A percentile compares a stretch with the other conserved stretches of the same genome.
phyloP scores from a whole-genome alignment of 2,797 vertebrate species.

The Capromys pilorides region DNA sequence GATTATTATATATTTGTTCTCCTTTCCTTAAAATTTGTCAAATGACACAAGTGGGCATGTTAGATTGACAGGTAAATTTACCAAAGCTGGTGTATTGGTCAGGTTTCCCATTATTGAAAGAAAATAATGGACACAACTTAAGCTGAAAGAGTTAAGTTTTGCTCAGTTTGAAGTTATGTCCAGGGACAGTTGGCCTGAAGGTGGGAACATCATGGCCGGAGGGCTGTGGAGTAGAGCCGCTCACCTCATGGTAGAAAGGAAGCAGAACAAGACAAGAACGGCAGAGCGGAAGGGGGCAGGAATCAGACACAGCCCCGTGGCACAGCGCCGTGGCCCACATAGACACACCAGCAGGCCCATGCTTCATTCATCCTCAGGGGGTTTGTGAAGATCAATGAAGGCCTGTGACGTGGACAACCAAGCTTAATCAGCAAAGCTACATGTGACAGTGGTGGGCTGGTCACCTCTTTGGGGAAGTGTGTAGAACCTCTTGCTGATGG shows the following conservation, averaged over 20 bases:
- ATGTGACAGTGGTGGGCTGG: not conserved
- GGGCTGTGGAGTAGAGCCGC: not conserved
- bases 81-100: not conserved
- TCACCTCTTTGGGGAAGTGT: not conserved
- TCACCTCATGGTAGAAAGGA: not conserved
- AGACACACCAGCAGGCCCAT: not conserved
- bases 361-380: not conserved
- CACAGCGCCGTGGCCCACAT: too few relatives aligned
- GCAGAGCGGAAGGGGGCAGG: not conserved
- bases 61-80: not conserved
- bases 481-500: not conserved
- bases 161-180: not conserved
- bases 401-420: not conserved
- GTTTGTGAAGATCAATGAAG: too few relatives aligned
- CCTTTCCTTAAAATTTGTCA: slow-evolving; percentile 22
- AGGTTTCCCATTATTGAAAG: not conserved
- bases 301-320: not conserved
- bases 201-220: not conserved
- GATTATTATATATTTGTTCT: slow-evolving; percentile 37
- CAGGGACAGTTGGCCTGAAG: not conserved
- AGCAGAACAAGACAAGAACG: not conserved
- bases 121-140: not conserved
- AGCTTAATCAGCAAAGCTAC: not conserved
- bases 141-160: not conserved
- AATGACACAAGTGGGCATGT: not conserved